Evolutionary conservation across 2,797 vertebrate species (phyloP), one percentile per base, ranked within the genome.

Genomic region (Poliocrania exsul): DNA sequence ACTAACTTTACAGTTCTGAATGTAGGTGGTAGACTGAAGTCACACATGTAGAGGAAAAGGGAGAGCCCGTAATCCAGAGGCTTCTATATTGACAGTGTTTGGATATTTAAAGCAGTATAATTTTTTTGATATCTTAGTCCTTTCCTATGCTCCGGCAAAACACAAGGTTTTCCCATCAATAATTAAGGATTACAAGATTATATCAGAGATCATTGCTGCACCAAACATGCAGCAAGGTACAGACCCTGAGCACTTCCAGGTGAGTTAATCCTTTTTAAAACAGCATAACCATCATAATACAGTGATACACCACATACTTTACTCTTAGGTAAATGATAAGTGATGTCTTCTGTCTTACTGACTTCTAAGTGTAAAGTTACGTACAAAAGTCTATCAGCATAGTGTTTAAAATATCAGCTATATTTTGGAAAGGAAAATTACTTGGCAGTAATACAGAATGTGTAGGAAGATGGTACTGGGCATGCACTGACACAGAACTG

Each of bases 301-400:
- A 24, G 23, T 35, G 21, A 69, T 2, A 3, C 7, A 23, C 35
- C 5, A 1, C 60, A 42, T 35, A 21, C 28, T 70, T 0, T 37
- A 25, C 10, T 46, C 10, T 21, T 69, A 57, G 42, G 38, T 21
- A 42, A 18, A 38, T 44, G 15, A 10, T 44, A 24, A 46, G 42
- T 81, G 40, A 35, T 46, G 16, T 17, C 42, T 88, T 84, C 37
- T 73, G 21, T 70, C 56, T 64, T 56, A 12, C 10, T 85, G 56
- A 79, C 31, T 61, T 89, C 38, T 60, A 71, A 85, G 25, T 44
- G 20, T 16, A 74, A 58, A 78, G 17, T 3, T 44, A 44, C 5
- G 2, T 58, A 44, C 0, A 1, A 38, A 79, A 62, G 40, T 53
- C 26, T 70, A 21, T 50, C 28, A 57, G 33, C 5, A 7, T 2